Evolutionary conservation across 2,797 vertebrate species (phyloP), one percentile per base, ranked within the genome.

Genomic region (Prunella strophiata): DNA sequence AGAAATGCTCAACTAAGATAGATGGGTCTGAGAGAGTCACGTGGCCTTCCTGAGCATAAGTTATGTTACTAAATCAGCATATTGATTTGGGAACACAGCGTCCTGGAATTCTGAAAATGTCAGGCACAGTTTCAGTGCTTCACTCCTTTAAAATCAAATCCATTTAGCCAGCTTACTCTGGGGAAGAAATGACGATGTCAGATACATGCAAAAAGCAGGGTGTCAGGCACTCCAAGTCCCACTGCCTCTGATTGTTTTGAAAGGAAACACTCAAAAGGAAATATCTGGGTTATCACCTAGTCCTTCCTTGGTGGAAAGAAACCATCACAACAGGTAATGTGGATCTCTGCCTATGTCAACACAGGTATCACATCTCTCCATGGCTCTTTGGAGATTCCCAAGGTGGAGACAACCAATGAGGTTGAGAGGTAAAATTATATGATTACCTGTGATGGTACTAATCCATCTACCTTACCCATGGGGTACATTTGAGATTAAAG

Each of bases 101-200:
- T 98, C 95, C 97, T 96, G 93, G 95, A 98, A 97, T 96, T 95
- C 96, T 96, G 92, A 97, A 98, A 97, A 97, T 97, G 98, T 97
- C 97, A 98, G 97, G 84, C 97, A 97, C 93, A 92, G 92, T 78
- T 93, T 95, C 96, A 97, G 96, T 74, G 95, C 97, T 96, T 96
- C 94, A 95, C 91, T 96, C 94, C 96, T 97, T 96, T 84, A 85
- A 95, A 96, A 96, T 95, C 95, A 96, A 95, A 97, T 97, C 97
- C 96, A 96, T 96, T 97, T 96, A 96, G 89, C 94, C 96, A 96
- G 94, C 94, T 95, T 94, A 85, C 71, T 85, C 80, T 66, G 86
- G 83, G 95, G 93, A 96, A 93, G 89, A 96, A 96, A 96, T 90
- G 68, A 94, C 4, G 5, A 90, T 86, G 90, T 62, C 75, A 96